Evolutionary conservation across 1,140 invertebrate genomes (phyloP), one percentile per base, ranked within the genome.

Genomic region (Heliconius melpomene): DNA sequence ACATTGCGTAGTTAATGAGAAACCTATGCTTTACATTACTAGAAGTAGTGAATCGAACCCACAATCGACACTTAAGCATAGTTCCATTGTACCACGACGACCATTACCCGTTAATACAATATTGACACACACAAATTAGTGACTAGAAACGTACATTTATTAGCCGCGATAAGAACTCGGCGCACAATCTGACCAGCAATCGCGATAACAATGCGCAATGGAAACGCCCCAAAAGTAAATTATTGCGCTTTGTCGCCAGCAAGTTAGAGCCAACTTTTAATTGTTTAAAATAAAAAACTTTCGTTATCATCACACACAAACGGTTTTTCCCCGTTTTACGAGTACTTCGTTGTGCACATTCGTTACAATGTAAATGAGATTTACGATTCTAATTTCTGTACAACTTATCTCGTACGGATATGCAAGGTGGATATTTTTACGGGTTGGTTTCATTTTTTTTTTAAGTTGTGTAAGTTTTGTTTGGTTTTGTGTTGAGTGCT

Each of bases 271-370:
- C 80, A 85, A 85, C 84, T 88, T 89, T 89, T 89, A 89, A 89
- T 89, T 87, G 88, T 88, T 86, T 78, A 87, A 84, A 85, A 88
- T 89, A 88, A 88, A 66, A 89, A 89, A 87, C 82, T 87, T 88
- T 85, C 85, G 81, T 86, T 82, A 83, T 84, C 84, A 83, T 84
- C 84, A 88, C 77, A 84, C 78, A 72, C 81, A 82, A 82, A 52
- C 32, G 76, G 50, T 52, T 72, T 83, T 83, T 79, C 79, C 81
- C 75, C 77, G 80, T 79, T 80, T 66, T 29, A 52, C 50, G 50
- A 6, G 50, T 52, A 26, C 29, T 66, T 70, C 74, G 77, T 46
- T 75, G 46, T 77, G 46, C 74, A 76, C 82, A 78, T 82, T 82
- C 57, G 79, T 80, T 83, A 82, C 80, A 84, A 82, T 79, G 83